Conservation (phyloP, 2,113 vertebrate species). For the Typhlomys cinereus region DNA sequence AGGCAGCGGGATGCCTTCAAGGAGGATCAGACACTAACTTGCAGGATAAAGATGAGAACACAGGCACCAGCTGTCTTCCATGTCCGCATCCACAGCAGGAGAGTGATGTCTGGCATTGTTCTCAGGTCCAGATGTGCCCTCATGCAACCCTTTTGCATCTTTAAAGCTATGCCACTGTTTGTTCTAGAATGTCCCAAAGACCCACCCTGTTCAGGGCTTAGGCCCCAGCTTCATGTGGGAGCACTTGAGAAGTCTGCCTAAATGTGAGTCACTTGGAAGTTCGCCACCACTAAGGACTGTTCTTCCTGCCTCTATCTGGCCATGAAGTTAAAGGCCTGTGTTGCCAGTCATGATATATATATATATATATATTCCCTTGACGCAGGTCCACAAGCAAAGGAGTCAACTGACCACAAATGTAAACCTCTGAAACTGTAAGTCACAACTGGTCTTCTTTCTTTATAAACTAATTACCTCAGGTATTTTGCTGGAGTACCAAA, state of each 20-base stretch:
- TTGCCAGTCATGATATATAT: not conserved
- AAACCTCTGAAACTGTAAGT: not conserved
- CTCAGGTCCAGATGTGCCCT: not conserved
- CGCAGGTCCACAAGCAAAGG: not conserved
- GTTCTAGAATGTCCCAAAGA: not conserved
- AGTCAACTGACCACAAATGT: not conserved
- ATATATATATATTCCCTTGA: not conserved
- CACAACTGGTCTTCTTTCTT: not conserved
- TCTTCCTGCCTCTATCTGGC: not conserved
- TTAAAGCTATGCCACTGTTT: too few relatives aligned
- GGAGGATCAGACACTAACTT: not conserved
- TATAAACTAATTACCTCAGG: not conserved
- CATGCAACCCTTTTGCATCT: not conserved
- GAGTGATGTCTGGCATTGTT: not conserved
- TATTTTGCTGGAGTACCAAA: not conserved
- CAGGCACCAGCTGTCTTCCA: not conserved
- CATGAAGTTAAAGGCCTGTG: not conserved
- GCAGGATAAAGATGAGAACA: accelerated
- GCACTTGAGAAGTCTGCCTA: too few relatives aligned
- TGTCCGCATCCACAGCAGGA: not conserved
- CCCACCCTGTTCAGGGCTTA: not conserved
- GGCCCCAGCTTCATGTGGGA: not conserved
- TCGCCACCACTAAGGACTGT: not conserved
- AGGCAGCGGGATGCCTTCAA: not conserved
- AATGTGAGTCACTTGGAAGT: not conserved